Percentiles rank a stretch among this genome's conserved stretches.
Evolutionary conservation across 2,113 vertebrate species (phyloP).

Genomic region (Hypomesus transpacificus): DNA sequence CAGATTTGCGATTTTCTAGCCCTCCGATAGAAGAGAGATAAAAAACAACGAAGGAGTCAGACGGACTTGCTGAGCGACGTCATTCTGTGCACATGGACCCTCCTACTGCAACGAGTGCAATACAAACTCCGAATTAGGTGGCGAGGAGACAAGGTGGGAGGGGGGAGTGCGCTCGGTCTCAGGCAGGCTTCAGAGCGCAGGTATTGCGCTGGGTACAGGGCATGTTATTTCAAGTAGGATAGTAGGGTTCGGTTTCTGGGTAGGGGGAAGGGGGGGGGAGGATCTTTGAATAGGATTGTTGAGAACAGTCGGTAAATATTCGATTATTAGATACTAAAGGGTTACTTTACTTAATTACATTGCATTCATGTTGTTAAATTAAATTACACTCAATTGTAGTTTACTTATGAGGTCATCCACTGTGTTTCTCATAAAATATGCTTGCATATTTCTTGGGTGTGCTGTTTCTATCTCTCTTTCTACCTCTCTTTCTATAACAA

Average conservation of each 20-base stretch:
- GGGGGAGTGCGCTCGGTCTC: conserved; percentile 24
- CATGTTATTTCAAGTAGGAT: conserved; percentile 46
- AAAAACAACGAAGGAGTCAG: conserved; percentile 72
- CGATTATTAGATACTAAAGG: too few species aligned
- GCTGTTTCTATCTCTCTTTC: too few species aligned
- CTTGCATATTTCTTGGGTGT: too few species aligned
- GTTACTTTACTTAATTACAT: too few species aligned
- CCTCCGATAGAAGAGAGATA: conserved; percentile 52
- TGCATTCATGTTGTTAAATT: too few species aligned
- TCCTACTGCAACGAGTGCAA: conserved; percentile 73
- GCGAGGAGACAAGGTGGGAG: conserved; percentile 10
- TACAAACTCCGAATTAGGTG: conserved; percentile 56
- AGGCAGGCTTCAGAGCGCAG: conserved; percentile 50
- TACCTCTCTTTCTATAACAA: too few species aligned
- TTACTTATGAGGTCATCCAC: too few species aligned
- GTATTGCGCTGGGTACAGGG: conserved; percentile 67
- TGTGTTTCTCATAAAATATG: too few species aligned
- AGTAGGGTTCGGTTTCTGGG: conserved; percentile 25
- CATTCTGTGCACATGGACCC: conserved; percentile 71
- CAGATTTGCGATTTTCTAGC: conserved; percentile 50
- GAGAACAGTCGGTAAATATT: too few species aligned
- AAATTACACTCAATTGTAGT: too few species aligned
- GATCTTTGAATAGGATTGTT: too few species aligned
- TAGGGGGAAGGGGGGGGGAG: too few species aligned
- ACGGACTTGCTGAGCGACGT: conserved; percentile 70